Base-by-base conservation (phyloP, 2,113 vertebrate species). In the Neomonachus schauinslandi region DNA sequence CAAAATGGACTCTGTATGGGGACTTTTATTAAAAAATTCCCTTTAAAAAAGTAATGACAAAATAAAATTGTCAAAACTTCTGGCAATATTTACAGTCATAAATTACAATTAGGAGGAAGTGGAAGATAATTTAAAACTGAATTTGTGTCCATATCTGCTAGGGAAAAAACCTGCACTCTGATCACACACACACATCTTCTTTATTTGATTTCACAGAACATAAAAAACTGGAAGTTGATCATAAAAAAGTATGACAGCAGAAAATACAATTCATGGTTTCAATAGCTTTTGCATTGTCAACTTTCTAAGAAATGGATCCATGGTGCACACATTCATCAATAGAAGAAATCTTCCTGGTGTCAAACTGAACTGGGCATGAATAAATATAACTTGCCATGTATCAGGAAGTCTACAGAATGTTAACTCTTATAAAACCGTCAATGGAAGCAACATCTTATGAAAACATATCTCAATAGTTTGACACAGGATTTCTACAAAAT, bases 341-440 rank as follows among this genome's bases (percentile, higher is more conserved):
- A 61, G 42, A 93, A 98, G 21, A 0, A 39, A 57, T 53, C 7
- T 39, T 59, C 79, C 21, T 95, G 59, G 1, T 22, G 76, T 59
- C 51, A 92, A 9, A 28, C 79, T 51, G 71, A 94, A 92, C 0
- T 71, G 15, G 72, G 39, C 33, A 63, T 96, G 84, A 95, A 88
- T 96, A 98, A 94, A 95, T 51, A 22, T 7, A 94, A 63, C 18
- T 82, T 97, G 57, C 15, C 16, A 89, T 77, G 22, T 79, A 57
- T 74, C 21, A 95, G 49, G 39, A 63, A 81, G 12, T 2, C 7
- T 36, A 85, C 0, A 26, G 5, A 26, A 96, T 94, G 6, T 5
- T 88, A 98, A 95, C 61, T 96, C 42, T 42, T 81, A 90, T 88
- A 77, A 86, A 96, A 71, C 55, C 96, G 84, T 39, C 81, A 96